A percentile compares a stretch with the other conserved stretches of the same genome.
Evolutionary conservation across 2,797 vertebrate species (phyloP).

Genomic region (Perodicticus potto): DNA sequence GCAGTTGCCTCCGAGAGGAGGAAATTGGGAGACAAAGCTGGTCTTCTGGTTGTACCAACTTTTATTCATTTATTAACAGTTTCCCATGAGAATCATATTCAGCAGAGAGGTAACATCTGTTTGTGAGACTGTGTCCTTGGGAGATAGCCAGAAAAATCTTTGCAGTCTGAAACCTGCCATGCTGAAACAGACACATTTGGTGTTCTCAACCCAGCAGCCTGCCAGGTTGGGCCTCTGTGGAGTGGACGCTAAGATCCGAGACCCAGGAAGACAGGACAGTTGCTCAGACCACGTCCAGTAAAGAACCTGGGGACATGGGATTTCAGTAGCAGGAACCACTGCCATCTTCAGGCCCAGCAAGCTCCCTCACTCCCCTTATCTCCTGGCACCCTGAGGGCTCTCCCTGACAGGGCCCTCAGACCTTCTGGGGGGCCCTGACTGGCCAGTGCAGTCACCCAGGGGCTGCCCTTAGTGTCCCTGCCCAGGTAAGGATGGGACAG

Average conservation of each 20-base stretch:
- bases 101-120: conserved; percentile 82
- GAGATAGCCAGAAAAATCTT: conserved; percentile 78
- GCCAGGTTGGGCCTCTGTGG: accelerated
- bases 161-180: conserved; percentile 71
- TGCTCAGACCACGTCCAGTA: neutral
- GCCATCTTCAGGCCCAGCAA: too few species aligned
- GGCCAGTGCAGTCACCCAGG: neutral
- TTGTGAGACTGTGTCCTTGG: conserved; percentile 82
- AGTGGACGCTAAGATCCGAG: accelerated
- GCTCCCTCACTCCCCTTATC: accelerated
- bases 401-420: neutral
- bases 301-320: accelerated
- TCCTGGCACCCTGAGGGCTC: neutral
- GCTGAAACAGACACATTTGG: neutral
- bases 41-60: conserved; percentile 35
- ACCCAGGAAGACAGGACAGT: neutral
- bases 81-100: conserved; percentile 46
- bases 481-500: neutral
- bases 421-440: neutral
- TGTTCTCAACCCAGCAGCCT: neutral
- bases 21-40: neutral
- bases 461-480: accelerated
- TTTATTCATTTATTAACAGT: conserved; percentile 77
- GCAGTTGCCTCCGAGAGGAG: neutral
- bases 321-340: accelerated